phyloP scores from a whole-genome alignment of 2,888 invertebrate genomes.

The Auanema freiburgensis region DNA sequence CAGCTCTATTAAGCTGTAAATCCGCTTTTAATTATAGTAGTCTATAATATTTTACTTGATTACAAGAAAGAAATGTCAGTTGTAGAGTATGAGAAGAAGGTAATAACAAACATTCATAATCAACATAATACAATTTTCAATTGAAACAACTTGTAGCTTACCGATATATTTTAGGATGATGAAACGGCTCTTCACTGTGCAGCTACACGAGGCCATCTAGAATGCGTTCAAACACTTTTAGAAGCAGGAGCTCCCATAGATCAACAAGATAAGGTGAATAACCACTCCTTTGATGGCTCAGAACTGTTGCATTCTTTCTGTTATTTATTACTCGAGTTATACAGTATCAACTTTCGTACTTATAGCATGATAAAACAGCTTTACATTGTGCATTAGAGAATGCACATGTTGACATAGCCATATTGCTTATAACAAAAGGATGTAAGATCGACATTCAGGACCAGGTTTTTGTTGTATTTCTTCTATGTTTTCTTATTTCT shows the following conservation, averaged over 20 bases:
- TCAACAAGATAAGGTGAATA: conserved; percentile 67
- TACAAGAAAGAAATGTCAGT: too few relatives aligned
- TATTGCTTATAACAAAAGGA: conserved; percentile 72
- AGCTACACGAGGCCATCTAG: conserved; percentile 69
- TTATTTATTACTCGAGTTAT: too few relatives aligned
- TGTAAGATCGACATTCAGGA: conserved; percentile 70
- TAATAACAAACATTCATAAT: too few relatives aligned
- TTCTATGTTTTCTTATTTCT: background rate
- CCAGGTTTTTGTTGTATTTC: conserved; percentile 29
- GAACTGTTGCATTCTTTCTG: background rate
- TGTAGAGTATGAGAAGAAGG: too few relatives aligned
- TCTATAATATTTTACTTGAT: too few relatives aligned
- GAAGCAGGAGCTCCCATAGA: conserved; percentile 69
- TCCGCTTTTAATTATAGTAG: too few relatives aligned
- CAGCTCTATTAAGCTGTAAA: too few relatives aligned
- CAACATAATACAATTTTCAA: too few relatives aligned
- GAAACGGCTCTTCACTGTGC: conserved; percentile 70
- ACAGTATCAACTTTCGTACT: too few relatives aligned
- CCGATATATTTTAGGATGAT: conserved; percentile 66
- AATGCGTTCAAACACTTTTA: conserved; percentile 69
- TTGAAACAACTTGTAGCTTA: too few relatives aligned
- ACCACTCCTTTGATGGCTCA: background rate
- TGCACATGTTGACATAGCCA: conserved; percentile 68
- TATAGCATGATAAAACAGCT: conserved; percentile 70
- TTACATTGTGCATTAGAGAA: conserved; percentile 71